Evolutionary conservation across 2,113 vertebrate species (phyloP).

Genomic region (Salvelinus fontinalis): DNA sequence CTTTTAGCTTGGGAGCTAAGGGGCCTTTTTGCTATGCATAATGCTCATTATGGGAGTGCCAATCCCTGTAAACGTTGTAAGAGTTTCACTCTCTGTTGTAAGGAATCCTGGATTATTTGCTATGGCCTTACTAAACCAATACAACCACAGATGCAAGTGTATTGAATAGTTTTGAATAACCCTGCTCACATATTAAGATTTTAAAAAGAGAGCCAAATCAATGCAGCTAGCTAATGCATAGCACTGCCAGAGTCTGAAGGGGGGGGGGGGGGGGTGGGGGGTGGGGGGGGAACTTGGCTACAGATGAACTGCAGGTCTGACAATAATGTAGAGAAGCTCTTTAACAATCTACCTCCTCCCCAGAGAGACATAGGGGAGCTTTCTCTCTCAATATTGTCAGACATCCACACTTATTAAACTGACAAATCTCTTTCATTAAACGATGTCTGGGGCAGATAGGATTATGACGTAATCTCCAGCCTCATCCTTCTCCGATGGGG

Average conservation of each 20-base stretch:
- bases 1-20: constrained; percentile 44
- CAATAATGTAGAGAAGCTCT: constrained; percentile 19
- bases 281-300: background rate
- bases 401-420: constrained; percentile 43
- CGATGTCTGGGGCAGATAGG: constrained; percentile 40
- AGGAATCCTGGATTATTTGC: constrained; percentile 39
- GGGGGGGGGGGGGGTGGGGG: background rate
- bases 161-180: background rate
- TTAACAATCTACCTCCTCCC: background rate
- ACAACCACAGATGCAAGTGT: constrained; percentile 19
- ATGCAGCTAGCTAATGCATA: background rate
- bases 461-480: constrained; percentile 36
- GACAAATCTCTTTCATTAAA: constrained; percentile 46
- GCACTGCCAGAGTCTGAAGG: background rate
- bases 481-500: constrained; percentile 21
- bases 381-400: constrained; percentile 30
- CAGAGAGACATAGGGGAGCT: background rate
- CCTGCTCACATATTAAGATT: constrained; percentile 5
- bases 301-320: constrained; percentile 16
- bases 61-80: constrained; percentile 33
- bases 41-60: constrained; percentile 36
- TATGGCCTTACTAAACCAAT: constrained; percentile 26
- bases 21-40: constrained; percentile 44
- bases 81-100: constrained; percentile 22
- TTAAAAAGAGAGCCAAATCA: constrained; percentile 10